These are phyloP conservation scores for Lophura nycthemera DNA, from an alignment of 2,113 vertebrate genomes.

Conservation along the genomic window DNA sequence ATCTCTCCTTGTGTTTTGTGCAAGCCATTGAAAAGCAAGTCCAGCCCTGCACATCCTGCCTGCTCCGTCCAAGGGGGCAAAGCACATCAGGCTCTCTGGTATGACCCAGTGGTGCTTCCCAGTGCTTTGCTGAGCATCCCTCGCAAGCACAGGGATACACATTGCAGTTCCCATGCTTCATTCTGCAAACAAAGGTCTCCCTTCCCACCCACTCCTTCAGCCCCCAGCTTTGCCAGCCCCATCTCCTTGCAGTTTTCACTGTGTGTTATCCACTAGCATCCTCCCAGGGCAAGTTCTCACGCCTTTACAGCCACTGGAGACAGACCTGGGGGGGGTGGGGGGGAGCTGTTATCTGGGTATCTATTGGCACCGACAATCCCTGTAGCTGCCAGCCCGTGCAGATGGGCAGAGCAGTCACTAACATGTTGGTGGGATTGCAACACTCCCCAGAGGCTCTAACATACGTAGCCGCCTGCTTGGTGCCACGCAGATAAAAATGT, in stretches of 20 bases:
- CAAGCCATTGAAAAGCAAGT: neutral
- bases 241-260: neutral
- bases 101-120: neutral
- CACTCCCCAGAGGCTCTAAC: neutral
- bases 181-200: neutral
- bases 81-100: neutral
- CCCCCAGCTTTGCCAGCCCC: neutral
- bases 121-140: rapidly evolving
- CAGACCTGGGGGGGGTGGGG: neutral
- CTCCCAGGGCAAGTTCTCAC: neutral
- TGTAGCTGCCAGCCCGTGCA: neutral
- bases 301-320: neutral
- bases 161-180: neutral
- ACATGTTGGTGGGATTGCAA: rapidly evolving
- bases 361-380: neutral
- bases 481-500: neutral
- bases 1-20: neutral
- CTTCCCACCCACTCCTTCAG: neutral
- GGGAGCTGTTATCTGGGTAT: neutral
- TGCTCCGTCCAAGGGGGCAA: neutral
- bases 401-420: neutral
- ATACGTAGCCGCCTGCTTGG: neutral
- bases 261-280: neutral
- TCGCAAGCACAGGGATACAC: neutral
- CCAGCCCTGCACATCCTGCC: conserved; percentile 11